Base-by-base conservation (phyloP, 1,140 invertebrate species). In the Procambarus virginalis region DNA sequence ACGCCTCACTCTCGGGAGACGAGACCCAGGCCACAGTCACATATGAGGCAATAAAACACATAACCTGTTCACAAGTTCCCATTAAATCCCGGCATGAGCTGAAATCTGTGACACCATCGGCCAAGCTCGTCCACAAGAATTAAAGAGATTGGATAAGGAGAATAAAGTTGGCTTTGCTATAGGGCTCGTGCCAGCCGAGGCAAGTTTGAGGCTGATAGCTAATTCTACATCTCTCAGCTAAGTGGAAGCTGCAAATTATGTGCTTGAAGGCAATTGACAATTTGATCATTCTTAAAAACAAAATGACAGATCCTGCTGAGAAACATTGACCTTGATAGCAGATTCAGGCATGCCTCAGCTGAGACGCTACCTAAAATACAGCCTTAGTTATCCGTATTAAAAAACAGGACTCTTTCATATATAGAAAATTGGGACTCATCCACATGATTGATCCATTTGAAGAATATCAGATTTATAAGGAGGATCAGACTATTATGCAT, bases 101-200 rank as follows among this genome's bases (percentile, higher is more conserved):
- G 86, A 89, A 89, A 78, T 89, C 88, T 89, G 88, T 84, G 88
- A 89, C 88, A 84, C 88, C 88, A 78, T 73, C 88, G 82, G 88
- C 88, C 88, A 89, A 89, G 68, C 82, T 84, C 81, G 70, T 89
- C 88, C 88, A 79, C 76, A 83, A 78, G 58, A 80, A 77, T 58
- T 83, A 89, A 48, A 82, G 78, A 82, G 51, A 64, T 20, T 64
- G 46, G 68, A 60, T 89, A 68, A 89, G 70, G 75, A 84, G 58
- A 84, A 84, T 84, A 70, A 34, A 81, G 22, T n/a, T 88, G 88
- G 75, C 88, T 84, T 84, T 89, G 88, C 64, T 89, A 80, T 83
- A 76, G 76, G 86, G 70, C 22, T 60, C 82, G 76, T 84, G 86
- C 46, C 81, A 84, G 88, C 88, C 64, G 80, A 83, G 80, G 75